Evolutionary conservation across 2,888 invertebrate genomes (phyloP), one percentile per base, ranked within the genome.

Genomic region (Dyspetes luteomarginatus): DNA sequence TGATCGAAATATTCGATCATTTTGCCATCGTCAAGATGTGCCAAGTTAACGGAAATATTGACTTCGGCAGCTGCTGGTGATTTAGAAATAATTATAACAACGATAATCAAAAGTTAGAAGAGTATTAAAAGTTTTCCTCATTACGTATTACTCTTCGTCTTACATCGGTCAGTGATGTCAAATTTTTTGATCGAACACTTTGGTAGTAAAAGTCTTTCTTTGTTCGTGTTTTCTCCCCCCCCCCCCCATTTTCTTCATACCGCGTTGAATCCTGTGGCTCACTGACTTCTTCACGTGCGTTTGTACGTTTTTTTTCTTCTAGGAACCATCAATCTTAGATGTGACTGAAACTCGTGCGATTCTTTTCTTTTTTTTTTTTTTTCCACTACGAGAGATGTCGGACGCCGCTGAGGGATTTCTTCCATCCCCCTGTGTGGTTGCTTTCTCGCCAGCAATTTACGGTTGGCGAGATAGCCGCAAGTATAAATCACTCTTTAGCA

Each of bases 401-500:
- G 60, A 62, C 52, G 45, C 43, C 36, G 22, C 48, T 58, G 74
- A 67, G 58, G 45, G 55, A 7, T 45, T 56, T 15, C 24, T 50
- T 45, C 36, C 48, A 36, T 30, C 41, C 62, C 9, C 7, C 71
- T 19, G 22, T 52, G 68, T 26, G 36, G 36, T 52, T 30, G 52
- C 41, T 58, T 73, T 71, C 72, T 69, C 30, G 55, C 19, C 50
- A 50, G 74, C 60, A 75, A 75, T 75, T 64, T 75, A 69, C 74
- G 74, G 67, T 58, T 17, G 65, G 48, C 45, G 67, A 74, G 58
- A 72, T 58, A 56, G 45, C 52, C 58, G 64, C 82, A 67, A 81
- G 84, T 84, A 87, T 85, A 88, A 89, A 89, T 89, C 87, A 89
- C 86, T 84, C 87, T 85, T 88, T 84, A 85, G 82, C 82, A 78